Percentiles rank a stretch among this genome's conserved stretches.
These are phyloP conservation scores for Galerucella pusilla DNA, from an alignment of 2,888 invertebrate genomes.

Conservation along the genomic window DNA sequence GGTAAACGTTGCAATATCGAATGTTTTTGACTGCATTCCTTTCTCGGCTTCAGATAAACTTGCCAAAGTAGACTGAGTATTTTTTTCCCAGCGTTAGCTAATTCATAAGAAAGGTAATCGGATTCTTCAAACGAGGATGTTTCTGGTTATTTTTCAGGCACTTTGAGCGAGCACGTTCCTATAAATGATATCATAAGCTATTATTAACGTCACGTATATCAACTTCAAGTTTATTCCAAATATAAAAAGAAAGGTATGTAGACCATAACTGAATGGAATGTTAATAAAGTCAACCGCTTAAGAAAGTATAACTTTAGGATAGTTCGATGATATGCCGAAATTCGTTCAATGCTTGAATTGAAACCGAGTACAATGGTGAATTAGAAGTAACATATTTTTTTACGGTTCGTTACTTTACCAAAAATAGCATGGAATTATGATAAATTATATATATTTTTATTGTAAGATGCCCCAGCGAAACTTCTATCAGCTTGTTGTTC, in stretches of 20 bases:
- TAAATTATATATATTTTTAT: not conserved
- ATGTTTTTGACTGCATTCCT: too few relatives aligned
- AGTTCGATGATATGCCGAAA: conserved; percentile 3
- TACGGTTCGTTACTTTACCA: not conserved
- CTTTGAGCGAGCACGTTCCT: too few relatives aligned
- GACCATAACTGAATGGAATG: conserved; percentile 2
- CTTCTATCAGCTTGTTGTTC: too few relatives aligned
- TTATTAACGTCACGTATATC: not conserved
- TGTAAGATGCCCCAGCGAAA: too few relatives aligned
- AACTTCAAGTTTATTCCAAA: not conserved
- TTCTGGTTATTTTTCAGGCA: too few relatives aligned
- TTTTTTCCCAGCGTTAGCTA: too few relatives aligned
- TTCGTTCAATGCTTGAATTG: conserved; percentile 15
- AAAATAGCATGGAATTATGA: not conserved
- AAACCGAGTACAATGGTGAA: not conserved
- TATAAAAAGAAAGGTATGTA: conserved; percentile 6
- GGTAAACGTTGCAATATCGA: too few relatives aligned
- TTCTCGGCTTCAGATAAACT: too few relatives aligned
- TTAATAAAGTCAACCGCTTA: conserved; percentile 2
- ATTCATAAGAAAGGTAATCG: too few relatives aligned
- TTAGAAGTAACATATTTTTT: not conserved
- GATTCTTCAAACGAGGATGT: too few relatives aligned
- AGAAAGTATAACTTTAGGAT: conserved; percentile 6
- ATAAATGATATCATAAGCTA: not conserved
- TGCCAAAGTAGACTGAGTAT: too few relatives aligned